These are phyloP conservation scores for Bathynomus jamesi DNA, from an alignment of 1,140 invertebrate genomes.

Conservation along the genomic window DNA sequence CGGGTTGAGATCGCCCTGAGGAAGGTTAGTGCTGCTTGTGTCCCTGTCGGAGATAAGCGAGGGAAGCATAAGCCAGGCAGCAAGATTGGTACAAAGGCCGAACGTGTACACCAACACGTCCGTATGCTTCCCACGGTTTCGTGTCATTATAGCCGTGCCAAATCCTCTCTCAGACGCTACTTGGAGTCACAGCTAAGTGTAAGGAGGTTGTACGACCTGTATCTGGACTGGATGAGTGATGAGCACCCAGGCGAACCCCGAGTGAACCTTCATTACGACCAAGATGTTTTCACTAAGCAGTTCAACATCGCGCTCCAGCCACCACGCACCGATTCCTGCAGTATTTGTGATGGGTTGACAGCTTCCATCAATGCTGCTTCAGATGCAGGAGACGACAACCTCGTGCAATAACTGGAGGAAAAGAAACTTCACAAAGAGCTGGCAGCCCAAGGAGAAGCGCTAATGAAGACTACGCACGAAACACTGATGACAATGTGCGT, in stretches of 20 bases:
- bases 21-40: no score
- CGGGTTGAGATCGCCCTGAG: no score
- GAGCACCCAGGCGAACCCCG: no score
- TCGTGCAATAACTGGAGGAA: not conserved
- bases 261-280: not conserved
- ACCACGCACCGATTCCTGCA: not conserved
- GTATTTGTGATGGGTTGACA: not conserved
- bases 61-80: no score
- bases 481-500: not conserved
- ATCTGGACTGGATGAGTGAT: not conserved
- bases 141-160: constrained; percentile 5
- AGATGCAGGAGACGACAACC: not conserved
- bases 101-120: no score
- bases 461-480: not conserved
- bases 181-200: not conserved
- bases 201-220: not conserved
- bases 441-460: not conserved
- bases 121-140: no score
- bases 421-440: not conserved
- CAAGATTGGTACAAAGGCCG: no score
- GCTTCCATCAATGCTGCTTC: not conserved
- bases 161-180: not conserved
- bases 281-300: not conserved
- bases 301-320: not conserved
- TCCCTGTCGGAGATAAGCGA: no score